These are phyloP conservation scores for Hesperia comma DNA, from an alignment of 2,888 invertebrate species.

Conservation along the genomic window DNA sequence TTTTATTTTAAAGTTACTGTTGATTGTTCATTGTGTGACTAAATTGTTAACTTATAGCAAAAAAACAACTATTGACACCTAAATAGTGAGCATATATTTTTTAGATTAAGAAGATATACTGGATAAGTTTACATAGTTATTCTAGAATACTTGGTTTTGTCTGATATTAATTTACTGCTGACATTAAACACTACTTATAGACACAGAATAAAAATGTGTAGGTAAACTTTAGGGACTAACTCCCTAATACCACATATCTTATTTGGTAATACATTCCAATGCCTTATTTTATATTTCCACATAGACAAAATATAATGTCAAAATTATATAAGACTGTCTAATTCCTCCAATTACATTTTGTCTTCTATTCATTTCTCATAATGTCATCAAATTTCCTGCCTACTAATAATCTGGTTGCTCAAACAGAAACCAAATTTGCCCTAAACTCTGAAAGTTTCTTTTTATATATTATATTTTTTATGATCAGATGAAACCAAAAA, in stretches of 20 bases:
- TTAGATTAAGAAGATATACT: conserved; percentile 36
- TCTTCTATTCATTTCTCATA: too few species aligned
- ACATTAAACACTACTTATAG: conserved; percentile 16
- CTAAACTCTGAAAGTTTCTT: too few species aligned
- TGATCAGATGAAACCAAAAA: too few species aligned
- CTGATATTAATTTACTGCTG: conserved; percentile 9
- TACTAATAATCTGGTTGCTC: too few species aligned
- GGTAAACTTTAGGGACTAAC: conserved; percentile 5
- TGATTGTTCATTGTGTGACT: too few species aligned
- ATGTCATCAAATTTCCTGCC: too few species aligned
- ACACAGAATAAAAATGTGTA: conserved; percentile 9
- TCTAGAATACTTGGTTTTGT: conserved; percentile 21
- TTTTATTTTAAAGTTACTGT: too few species aligned
- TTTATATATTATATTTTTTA: too few species aligned
- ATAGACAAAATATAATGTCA: not conserved
- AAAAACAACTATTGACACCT: conserved; percentile 54
- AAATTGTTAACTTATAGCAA: too few species aligned
- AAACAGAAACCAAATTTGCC: too few species aligned
- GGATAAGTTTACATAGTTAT: conserved; percentile 19
- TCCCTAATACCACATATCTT: not conserved
- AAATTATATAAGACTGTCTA: not conserved
- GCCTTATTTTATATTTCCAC: not conserved
- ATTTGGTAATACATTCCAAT: not conserved
- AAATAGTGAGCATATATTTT: conserved; percentile 73
- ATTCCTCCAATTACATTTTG: not conserved